Evolutionary conservation across 2,797 vertebrate genomes (phyloP), one percentile per base, ranked within the genome.

Genomic region (Poeciliopsis gracilis): DNA sequence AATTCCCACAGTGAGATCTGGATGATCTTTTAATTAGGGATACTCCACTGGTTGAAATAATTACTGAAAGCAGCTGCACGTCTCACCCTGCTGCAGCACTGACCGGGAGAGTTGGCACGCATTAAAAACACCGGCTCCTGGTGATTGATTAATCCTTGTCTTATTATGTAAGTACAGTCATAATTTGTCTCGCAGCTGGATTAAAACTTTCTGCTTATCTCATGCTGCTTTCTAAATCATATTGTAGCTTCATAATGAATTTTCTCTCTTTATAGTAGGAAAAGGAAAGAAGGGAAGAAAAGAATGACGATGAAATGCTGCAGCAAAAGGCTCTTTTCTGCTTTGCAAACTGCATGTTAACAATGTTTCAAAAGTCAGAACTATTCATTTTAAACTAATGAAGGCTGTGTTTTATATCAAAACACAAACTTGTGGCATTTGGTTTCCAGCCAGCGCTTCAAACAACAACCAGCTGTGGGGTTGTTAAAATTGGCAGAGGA

Each of bases 1-100:
- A 36, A 33, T 53, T 57, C 61, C 53, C 47, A 41, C n/a, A 61
- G 28, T 51, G 76, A 85, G 76, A 81, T 76, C 51, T 57, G 63
- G 51, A 38, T 36, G 38, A 79, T 82, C 82, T 82, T 85, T 78
- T 83, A 87, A 92, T 89, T 84, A 87, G 82, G 55, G 82, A 87
- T 75, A 78, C 67, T 61, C 38, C 10, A 76, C 67, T 85, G 78
- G 49, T 81, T 86, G 41, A 82, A 81, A 80, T 89, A 88, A 93
- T 89, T 83, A 87, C 38, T 25, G 47, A 81, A 43, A 69, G 10
- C 85, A 80, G 86, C 76, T 81, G 80, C 72, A 77, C 23, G 72
- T 33, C 61, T 15, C 49, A 61, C 69, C 77, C 82, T 49, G 72
- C 81, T 71, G 78, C 30, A 79, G 74, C 63, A 59, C 81, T 74